Evolutionary conservation across 23 tunicate genomes (phyloP).

Genomic region (Halocynthia roretzi): DNA sequence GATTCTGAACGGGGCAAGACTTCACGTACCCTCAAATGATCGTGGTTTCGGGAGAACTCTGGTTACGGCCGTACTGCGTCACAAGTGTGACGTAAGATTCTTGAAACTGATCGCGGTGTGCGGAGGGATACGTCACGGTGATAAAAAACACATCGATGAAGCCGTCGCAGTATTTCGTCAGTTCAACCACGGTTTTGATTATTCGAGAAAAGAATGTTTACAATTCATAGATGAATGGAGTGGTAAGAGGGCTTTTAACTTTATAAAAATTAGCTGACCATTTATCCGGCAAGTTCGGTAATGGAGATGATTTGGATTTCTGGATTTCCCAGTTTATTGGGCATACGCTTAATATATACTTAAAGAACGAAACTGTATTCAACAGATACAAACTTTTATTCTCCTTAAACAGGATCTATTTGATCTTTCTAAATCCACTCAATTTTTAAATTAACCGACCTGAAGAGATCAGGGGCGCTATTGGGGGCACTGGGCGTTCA

Average conservation of each 20-base stretch:
- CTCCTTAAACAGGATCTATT: too few species aligned
- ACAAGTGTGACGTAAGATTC: conserved; percentile 71
- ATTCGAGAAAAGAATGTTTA: conserved; percentile 38
- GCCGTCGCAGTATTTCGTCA: conserved; percentile 25
- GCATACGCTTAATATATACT: too few species aligned
- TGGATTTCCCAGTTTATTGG: not conserved
- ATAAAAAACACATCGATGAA: conserved; percentile 30
- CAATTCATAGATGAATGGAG: conserved; percentile 31
- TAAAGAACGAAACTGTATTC: too few species aligned
- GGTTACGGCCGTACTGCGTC: conserved; percentile 41
- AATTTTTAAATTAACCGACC: too few species aligned
- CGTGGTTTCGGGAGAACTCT: conserved; percentile 16
- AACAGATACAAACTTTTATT: too few species aligned
- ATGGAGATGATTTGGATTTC: not conserved
- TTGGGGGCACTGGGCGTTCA: too few species aligned
- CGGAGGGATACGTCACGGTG: conserved; percentile 46
- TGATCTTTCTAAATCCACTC: too few species aligned
- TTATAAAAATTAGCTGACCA: not conserved
- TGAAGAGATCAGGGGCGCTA: too few species aligned
- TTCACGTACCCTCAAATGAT: conserved; percentile 31
- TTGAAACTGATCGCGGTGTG: conserved; percentile 50
- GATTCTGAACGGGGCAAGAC: conserved; percentile 64
- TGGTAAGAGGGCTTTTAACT: conserved; percentile 12
- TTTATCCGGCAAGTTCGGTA: not conserved
- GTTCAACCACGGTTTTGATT: conserved; percentile 6